phyloP scores from a whole-genome alignment of 2,797 vertebrate genomes.

The Nasua narica region DNA sequence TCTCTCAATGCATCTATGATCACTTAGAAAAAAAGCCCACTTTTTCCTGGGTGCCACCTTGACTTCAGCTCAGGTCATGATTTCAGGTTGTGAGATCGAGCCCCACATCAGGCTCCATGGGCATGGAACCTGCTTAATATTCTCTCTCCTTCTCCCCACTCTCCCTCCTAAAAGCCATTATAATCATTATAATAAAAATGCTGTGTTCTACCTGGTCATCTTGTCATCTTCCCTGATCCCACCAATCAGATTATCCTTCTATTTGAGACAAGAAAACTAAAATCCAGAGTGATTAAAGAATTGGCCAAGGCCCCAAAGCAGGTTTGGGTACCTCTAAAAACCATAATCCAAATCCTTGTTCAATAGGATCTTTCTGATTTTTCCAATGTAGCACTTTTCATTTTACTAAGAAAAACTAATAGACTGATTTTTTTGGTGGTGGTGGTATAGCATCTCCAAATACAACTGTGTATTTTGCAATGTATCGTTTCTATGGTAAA shows the following conservation, averaged over 20 bases:
- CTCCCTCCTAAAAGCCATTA: background rate
- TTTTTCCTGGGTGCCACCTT: background rate
- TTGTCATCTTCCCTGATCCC: background rate
- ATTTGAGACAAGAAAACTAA: background rate
- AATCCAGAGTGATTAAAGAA: constrained; percentile 7
- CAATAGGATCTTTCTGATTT: background rate
- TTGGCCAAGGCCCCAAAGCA: background rate
- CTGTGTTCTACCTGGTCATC: background rate
- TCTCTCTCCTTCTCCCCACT: background rate
- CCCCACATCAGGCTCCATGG: background rate
- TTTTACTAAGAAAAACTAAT: constrained; percentile 30
- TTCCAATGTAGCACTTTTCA: background rate
- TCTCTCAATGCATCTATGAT: background rate
- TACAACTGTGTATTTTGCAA: background rate
- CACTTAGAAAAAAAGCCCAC: background rate
- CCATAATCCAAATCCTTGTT: constrained; percentile 4
- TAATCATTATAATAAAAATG: background rate
- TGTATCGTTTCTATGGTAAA: background rate
- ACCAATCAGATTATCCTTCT: background rate
- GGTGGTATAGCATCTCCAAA: background rate
- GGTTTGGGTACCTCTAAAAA: background rate
- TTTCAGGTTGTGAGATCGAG: background rate
- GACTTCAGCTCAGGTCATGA: background rate
- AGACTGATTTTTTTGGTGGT: background rate
- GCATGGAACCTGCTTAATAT: background rate